These are phyloP conservation scores for Meghimatium bilineatum DNA, from an alignment of 2,888 invertebrate species.

Conservation along the genomic window DNA sequence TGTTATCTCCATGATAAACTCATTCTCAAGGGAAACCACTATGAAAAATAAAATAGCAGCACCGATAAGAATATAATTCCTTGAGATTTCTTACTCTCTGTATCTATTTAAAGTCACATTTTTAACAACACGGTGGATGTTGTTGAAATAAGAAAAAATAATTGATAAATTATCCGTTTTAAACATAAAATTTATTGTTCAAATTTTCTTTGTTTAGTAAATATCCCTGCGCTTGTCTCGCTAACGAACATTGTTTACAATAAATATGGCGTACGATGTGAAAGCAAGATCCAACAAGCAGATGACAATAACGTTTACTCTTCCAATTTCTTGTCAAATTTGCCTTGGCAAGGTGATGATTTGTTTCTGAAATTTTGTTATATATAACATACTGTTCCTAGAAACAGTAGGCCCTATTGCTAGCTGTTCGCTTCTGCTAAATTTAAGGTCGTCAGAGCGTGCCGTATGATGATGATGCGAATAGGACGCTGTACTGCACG, in stretches of 20 bases:
- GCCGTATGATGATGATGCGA: too few relatives aligned
- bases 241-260: constrained; percentile 35
- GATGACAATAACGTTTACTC: constrained; percentile 67
- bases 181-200: background rate
- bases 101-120: background rate
- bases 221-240: background rate
- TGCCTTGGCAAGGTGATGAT: constrained; percentile 74
- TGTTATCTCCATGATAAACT: background rate
- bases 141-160: too few relatives aligned
- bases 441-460: too few relatives aligned
- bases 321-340: constrained; percentile 75
- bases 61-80: background rate
- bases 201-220: background rate
- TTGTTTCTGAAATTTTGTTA: background rate
- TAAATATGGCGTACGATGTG: constrained; percentile 67
- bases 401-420: background rate
- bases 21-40: background rate
- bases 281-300: constrained; percentile 65
- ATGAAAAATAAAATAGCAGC: background rate
- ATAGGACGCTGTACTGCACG: too few relatives aligned
- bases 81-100: background rate
- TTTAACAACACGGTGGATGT: background rate
- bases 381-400: constrained; percentile 1
- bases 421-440: background rate
- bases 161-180: background rate